Conservation (phyloP, 1,140 invertebrate species). For the Habropoda laboriosa region DNA sequence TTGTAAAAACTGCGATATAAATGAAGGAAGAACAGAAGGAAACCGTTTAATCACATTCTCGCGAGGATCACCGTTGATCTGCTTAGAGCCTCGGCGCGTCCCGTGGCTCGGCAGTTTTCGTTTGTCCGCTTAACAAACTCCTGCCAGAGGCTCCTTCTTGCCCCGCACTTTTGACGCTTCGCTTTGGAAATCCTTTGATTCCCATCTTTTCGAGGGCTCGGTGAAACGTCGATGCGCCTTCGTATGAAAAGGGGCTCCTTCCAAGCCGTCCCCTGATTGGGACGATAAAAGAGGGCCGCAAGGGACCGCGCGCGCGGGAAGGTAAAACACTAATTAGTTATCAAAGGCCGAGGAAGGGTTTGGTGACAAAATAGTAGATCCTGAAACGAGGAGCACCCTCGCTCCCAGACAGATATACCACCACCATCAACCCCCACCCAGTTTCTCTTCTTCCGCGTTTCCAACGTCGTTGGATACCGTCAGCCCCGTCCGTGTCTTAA, state of each 20-base stretch:
- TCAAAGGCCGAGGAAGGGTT: conserved; percentile 80
- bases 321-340: conserved; percentile 82
- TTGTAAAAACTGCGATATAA: no score
- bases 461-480: conserved; percentile 55
- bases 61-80: conserved; percentile 40
- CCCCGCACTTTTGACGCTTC: conserved; percentile 64
- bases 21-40: conserved; percentile 18
- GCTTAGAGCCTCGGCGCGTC: conserved; percentile 25
- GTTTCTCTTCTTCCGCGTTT: conserved; percentile 40
- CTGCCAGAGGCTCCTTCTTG: conserved; percentile 26
- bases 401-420: conserved; percentile 48
- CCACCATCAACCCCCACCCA: conserved; percentile 43
- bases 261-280: conserved; percentile 76
- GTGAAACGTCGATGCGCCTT: conserved; percentile 69
- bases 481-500: conserved; percentile 62
- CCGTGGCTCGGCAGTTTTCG: conserved; percentile 13
- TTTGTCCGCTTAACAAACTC: conserved; percentile 51
- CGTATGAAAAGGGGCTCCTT: conserved; percentile 69
- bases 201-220: conserved; percentile 66
- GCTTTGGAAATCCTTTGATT: conserved; percentile 70
- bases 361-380: conserved; percentile 80
- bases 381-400: conserved; percentile 62
- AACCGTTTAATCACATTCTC: conserved; percentile 44
- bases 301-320: conserved; percentile 60
- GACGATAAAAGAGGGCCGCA: conserved; percentile 78